Conservation (phyloP, 2,888 invertebrate genomes). For the Andrena haemorrhoa region DNA sequence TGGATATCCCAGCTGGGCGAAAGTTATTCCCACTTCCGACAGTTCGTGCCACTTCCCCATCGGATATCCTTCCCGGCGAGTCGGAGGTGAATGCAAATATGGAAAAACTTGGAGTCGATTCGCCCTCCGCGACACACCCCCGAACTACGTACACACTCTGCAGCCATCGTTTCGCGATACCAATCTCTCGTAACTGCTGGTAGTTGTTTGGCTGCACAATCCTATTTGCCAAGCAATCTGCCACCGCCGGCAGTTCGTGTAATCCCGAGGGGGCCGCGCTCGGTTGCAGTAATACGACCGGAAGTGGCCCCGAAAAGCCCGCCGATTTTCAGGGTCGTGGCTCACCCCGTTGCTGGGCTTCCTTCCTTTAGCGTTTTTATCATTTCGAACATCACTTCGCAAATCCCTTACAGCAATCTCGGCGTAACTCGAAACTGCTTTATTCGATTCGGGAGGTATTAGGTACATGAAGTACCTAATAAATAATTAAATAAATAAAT, state of each 20-base stretch:
- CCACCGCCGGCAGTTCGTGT: slow-evolving; percentile 70
- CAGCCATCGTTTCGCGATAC: slow-evolving; percentile 65
- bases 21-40: slow-evolving; percentile 48
- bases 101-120: slow-evolving; percentile 59
- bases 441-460: no score
- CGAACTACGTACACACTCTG: slow-evolving; percentile 32
- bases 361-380: neutral
- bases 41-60: slow-evolving; percentile 22
- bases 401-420: neutral
- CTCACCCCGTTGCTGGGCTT: slow-evolving; percentile 18
- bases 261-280: slow-evolving; percentile 62
- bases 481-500: no score
- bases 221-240: slow-evolving; percentile 79
- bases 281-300: slow-evolving; percentile 67
- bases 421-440: no score
- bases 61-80: slow-evolving; percentile 19
- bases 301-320: slow-evolving; percentile 63
- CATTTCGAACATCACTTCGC: neutral
- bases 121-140: neutral
- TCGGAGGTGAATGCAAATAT: slow-evolving; percentile 55
- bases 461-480: no score
- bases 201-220: slow-evolving; percentile 77
- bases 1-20: neutral
- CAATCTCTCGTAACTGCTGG: slow-evolving; percentile 68
- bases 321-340: slow-evolving; percentile 69